Percentiles rank a stretch among this genome's conserved stretches.
Evolutionary conservation across 2,797 vertebrate species (phyloP).

Genomic region (Typhlichthys eigenmanni): DNA sequence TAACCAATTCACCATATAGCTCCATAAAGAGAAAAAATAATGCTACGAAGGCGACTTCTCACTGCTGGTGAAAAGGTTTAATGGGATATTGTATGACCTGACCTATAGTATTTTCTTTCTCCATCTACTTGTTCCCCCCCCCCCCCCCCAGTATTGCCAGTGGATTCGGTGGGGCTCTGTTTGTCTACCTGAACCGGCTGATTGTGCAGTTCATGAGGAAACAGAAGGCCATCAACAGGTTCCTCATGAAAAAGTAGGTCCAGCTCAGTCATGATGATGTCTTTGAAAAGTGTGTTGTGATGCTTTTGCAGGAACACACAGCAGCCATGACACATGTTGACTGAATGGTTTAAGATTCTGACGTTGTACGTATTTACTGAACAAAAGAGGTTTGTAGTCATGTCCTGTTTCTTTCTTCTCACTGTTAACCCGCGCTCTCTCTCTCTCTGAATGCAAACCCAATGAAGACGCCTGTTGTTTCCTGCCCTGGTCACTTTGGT

Average conservation of each 20-base stretch:
- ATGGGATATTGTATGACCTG: neutral
- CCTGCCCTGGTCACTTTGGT: conserved; percentile 93
- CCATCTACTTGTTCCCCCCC: neutral
- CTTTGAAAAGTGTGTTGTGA: neutral
- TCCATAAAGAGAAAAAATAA: no score
- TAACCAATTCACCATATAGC: no score
- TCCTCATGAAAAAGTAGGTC: conserved; percentile 98
- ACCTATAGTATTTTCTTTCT: no score
- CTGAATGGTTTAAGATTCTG: neutral
- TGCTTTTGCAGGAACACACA: no score
- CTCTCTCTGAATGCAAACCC: conserved; percentile 36
- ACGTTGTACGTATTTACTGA: neutral
- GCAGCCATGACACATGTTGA: no score
- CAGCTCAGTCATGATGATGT: neutral
- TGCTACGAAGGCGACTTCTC: no score
- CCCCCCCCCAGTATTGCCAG: conserved; percentile 85
- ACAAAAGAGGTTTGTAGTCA: neutral
- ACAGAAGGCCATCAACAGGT: conserved; percentile 95
- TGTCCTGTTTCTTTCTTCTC: neutral
- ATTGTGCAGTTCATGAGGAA: conserved; percentile 97
- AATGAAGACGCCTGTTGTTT: conserved; percentile 86
- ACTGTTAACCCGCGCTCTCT: neutral
- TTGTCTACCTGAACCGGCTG: conserved; percentile 93
- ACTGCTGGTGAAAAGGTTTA: no score
- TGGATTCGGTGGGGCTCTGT: conserved; percentile 91